These are phyloP conservation scores for Paratilapia polleni DNA, from an alignment of 2,113 vertebrate genomes.

Conservation along the genomic window DNA sequence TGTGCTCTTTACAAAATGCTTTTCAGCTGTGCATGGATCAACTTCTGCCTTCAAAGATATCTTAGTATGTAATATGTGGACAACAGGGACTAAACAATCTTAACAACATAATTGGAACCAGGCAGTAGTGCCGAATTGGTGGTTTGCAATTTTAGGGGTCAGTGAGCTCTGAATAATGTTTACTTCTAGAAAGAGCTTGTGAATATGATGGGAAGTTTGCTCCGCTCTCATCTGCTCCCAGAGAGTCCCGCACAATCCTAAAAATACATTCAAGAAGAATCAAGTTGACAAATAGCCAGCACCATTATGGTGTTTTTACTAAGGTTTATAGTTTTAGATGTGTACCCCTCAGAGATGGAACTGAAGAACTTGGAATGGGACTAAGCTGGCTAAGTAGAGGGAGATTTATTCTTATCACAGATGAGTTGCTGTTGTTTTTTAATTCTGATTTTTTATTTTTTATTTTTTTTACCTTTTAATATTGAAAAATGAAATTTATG, in stretches of 20 bases:
- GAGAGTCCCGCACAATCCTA: not conserved
- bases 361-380: not conserved
- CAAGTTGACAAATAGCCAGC: not conserved
- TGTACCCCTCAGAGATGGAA: not conserved
- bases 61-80: not conserved
- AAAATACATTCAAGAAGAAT: constrained; percentile 17
- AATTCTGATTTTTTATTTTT: too few relatives aligned
- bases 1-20: constrained; percentile 10
- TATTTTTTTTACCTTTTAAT: not conserved
- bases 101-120: constrained; percentile 64
- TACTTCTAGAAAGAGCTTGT: not conserved
- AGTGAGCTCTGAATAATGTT: constrained; percentile 36
- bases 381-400: not conserved
- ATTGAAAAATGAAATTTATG: not conserved
- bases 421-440: too few relatives aligned
- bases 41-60: not conserved
- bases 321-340: not conserved
- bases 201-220: constrained; percentile 39
- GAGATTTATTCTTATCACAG: not conserved
- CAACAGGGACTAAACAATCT: constrained; percentile 28
- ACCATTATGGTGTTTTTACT: not conserved
- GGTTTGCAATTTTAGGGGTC: constrained; percentile 19
- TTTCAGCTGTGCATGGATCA: not conserved
- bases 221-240: not conserved
- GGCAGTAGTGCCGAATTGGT: constrained; percentile 14